phyloP scores from a whole-genome alignment of 2,113 vertebrate species.

The Protobothrops flavoviridis region DNA sequence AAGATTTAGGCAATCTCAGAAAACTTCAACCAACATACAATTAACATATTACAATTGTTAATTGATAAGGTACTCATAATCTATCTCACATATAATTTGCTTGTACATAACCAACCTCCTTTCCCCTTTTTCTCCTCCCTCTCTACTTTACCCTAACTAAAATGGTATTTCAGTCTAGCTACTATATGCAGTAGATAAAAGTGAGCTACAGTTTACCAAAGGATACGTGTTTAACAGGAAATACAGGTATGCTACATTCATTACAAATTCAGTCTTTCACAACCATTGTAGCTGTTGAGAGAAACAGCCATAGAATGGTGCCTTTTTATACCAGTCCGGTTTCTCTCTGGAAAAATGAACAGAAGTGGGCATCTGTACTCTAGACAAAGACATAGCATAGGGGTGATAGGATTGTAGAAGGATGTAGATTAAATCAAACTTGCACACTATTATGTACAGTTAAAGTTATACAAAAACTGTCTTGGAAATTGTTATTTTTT shows the following conservation, averaged over 20 bases:
- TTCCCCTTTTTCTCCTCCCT: background rate
- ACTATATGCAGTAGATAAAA: background rate
- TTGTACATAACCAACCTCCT: background rate
- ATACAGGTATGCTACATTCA: rapidly evolving
- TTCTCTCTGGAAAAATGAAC: background rate
- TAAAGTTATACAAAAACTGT: background rate
- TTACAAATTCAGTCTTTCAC: background rate
- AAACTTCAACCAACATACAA: background rate
- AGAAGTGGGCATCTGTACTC: background rate
- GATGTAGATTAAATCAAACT: background rate
- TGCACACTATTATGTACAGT: background rate
- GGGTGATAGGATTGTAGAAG: background rate
- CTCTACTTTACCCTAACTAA: background rate
- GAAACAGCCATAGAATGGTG: background rate
- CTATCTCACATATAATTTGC: background rate
- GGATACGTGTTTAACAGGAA: background rate
- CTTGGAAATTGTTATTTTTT: background rate
- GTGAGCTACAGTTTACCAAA: background rate
- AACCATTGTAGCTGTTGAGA: background rate
- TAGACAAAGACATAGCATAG: background rate
- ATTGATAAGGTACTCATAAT: background rate
- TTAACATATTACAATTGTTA: background rate
- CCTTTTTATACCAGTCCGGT: too few species aligned
- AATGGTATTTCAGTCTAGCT: background rate
- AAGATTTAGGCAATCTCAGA: background rate